A percentile compares a stretch with the other conserved stretches of the same genome.
Evolutionary conservation across 2,113 vertebrate species (phyloP).

Genomic region (Eira barbara): DNA sequence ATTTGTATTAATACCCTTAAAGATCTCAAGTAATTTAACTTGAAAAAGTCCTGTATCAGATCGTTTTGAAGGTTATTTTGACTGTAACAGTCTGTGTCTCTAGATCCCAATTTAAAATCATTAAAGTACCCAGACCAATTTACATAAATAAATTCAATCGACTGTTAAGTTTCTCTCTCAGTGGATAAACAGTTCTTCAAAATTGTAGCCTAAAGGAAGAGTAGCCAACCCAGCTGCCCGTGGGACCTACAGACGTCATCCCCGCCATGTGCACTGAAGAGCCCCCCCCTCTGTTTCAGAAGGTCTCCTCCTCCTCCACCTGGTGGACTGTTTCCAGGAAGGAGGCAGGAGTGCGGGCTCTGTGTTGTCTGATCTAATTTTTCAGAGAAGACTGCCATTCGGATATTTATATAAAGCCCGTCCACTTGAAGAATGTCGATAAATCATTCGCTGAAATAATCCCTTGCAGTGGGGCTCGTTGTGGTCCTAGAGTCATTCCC

Average conservation of each 20-base stretch:
- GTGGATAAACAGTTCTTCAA: not conserved
- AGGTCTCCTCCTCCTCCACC: not conserved
- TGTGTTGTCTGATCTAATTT: not conserved
- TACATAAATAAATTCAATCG: not conserved
- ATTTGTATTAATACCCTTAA: not conserved
- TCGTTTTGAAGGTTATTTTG: not conserved
- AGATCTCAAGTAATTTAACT: not conserved
- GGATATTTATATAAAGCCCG: not conserved
- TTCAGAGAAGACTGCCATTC: not conserved
- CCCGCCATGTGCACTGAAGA: fast-evolving
- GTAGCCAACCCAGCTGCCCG: fast-evolving
- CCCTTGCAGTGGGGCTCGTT: fast-evolving
- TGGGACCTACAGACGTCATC: no score
- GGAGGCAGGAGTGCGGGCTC: not conserved
- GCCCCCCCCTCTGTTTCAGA: fast-evolving
- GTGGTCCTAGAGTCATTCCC: no score
- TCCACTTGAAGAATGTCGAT: not conserved
- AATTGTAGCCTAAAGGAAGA: not conserved
- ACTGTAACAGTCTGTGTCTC: not conserved
- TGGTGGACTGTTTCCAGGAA: not conserved
- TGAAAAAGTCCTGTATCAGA: not conserved
- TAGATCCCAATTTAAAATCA: not conserved
- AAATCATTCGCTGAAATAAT: not conserved
- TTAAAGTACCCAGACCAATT: no score
- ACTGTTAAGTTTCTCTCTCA: not conserved